These are phyloP conservation scores for Montipora capitata DNA, from an alignment of 92 coral and sea anemone genomes.

Conservation along the genomic window DNA sequence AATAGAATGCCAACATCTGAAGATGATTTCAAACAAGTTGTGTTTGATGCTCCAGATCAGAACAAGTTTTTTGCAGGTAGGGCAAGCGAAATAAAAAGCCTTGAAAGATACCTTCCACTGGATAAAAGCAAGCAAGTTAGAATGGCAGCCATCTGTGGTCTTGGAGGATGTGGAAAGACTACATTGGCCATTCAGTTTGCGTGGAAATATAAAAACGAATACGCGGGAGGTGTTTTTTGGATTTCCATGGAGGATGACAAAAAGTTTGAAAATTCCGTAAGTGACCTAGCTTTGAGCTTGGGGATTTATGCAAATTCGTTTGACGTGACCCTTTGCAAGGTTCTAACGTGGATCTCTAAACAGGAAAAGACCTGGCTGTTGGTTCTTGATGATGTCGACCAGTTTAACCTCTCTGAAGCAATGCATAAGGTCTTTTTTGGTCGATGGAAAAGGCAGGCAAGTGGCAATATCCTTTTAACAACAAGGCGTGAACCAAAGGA, in stretches of 20 bases:
- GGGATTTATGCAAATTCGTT: conserved; percentile 67
- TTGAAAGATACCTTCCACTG: conserved; percentile 22
- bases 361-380: conserved; percentile 69
- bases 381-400: conserved; percentile 84
- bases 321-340: conserved; percentile 63
- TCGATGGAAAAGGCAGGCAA: conserved; percentile 35
- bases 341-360: conserved; percentile 63
- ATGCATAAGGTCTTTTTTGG: conserved; percentile 38
- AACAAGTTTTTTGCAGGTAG: conserved; percentile 59
- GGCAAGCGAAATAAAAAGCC: conserved; percentile 12
- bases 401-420: conserved; percentile 27
- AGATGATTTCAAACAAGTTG: background rate
- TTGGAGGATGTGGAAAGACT: conserved; percentile 65
- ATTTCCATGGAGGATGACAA: conserved; percentile 66
- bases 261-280: conserved; percentile 62
- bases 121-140: background rate
- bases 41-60: conserved; percentile 50
- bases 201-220: conserved; percentile 28
- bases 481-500: conserved; percentile 82
- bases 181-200: conserved; percentile 42
- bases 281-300: conserved; percentile 70
- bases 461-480: conserved; percentile 81
- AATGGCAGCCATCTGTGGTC: conserved; percentile 34
- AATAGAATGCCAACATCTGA: background rate
- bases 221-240: conserved; percentile 93